phyloP scores from a whole-genome alignment of 1,140 invertebrate genomes.

The Pectinophora gossypiella region DNA sequence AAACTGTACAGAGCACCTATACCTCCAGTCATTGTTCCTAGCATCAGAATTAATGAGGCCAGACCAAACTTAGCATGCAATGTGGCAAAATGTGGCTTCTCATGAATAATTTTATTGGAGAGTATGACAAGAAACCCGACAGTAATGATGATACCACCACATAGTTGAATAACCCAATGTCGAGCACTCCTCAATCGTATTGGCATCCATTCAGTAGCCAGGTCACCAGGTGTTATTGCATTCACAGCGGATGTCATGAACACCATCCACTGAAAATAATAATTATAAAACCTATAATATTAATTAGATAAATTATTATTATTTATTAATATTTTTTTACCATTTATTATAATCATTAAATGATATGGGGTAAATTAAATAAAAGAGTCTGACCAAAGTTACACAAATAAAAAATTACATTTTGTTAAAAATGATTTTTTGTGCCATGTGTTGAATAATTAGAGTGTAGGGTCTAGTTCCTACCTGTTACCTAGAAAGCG shows the following conservation, averaged over 20 bases:
- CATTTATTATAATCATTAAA: too few species aligned
- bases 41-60: slow-evolving; percentile 54
- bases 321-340: too few species aligned
- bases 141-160: slow-evolving; percentile 37
- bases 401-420: too few species aligned
- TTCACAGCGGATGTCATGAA: slow-evolving; percentile 68
- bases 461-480: too few species aligned
- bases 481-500: too few species aligned
- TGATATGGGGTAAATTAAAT: too few species aligned
- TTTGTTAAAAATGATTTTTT: too few species aligned
- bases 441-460: too few species aligned
- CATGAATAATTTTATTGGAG: slow-evolving; percentile 54
- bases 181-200: slow-evolving; percentile 61
- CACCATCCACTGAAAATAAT: slow-evolving; percentile 61
- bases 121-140: slow-evolving; percentile 61
- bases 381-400: too few species aligned
- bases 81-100: slow-evolving; percentile 52
- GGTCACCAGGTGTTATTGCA: slow-evolving; percentile 66
- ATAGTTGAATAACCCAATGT: slow-evolving; percentile 66
- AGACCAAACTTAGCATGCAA: slow-evolving; percentile 68
- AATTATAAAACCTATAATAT: not conserved
- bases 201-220: slow-evolving; percentile 71
- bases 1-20: slow-evolving; percentile 59
- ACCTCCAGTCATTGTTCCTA: slow-evolving; percentile 56
- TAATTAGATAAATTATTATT: too few species aligned